Percentiles rank a stretch among this genome's conserved stretches.
Evolutionary conservation across 2,113 vertebrate genomes (phyloP).

Genomic region (Desmodus rotundus): DNA sequence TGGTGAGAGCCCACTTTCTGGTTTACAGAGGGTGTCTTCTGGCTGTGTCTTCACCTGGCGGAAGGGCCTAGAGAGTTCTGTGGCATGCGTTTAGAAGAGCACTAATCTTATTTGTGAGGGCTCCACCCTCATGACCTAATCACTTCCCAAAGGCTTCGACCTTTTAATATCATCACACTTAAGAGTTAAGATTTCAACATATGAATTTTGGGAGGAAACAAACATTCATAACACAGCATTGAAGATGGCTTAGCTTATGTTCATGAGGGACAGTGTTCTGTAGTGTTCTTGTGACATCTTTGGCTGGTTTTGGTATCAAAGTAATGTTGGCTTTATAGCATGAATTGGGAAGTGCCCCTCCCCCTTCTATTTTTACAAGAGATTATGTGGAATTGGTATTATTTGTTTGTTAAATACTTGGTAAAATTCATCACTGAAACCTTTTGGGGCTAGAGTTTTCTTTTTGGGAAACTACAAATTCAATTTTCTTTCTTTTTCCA

Average conservation of each 20-base stretch:
- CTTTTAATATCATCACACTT: background rate
- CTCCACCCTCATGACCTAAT: too few relatives aligned
- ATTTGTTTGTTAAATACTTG: background rate
- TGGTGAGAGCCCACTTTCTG: too few relatives aligned
- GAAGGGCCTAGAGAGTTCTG: too few relatives aligned
- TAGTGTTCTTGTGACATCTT: background rate
- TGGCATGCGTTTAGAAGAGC: too few relatives aligned
- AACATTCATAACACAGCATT: background rate
- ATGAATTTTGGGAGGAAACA: background rate
- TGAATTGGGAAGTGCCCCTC: background rate
- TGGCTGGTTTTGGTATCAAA: background rate
- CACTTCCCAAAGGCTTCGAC: background rate
- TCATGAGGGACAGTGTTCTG: background rate
- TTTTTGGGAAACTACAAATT: background rate
- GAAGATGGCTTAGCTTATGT: background rate
- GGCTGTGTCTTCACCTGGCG: too few relatives aligned
- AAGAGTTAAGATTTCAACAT: background rate
- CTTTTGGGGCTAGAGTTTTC: background rate
- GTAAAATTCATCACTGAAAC: background rate
- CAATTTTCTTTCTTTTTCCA: background rate
- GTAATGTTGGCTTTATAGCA: background rate
- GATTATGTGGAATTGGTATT: background rate
- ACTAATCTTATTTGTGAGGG: too few relatives aligned
- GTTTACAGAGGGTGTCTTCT: too few relatives aligned
- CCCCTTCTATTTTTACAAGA: background rate